phyloP scores from a whole-genome alignment of 2,797 vertebrate genomes.

The Enteromius viviparus region DNA sequence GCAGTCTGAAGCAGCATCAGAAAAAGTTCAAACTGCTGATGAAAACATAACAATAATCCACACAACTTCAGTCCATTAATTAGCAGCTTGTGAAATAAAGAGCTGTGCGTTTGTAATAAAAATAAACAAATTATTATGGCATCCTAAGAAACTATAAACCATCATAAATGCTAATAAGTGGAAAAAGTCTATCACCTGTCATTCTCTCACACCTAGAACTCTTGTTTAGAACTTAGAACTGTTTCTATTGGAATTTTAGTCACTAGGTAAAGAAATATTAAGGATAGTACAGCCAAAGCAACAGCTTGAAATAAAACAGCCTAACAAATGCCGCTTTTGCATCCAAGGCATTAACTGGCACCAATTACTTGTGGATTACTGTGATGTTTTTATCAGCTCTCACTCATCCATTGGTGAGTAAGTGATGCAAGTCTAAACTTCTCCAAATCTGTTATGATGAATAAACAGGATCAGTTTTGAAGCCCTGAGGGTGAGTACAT shows the following conservation, averaged over 20 bases:
- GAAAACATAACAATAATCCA: not conserved
- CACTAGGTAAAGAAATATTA: not conserved
- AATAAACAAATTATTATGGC: not conserved
- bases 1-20: not conserved
- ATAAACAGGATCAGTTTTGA: not conserved
- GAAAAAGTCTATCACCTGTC: not conserved
- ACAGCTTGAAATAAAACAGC: not conserved
- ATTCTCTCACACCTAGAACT: not conserved
- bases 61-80: not conserved
- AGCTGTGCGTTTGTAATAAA: too few species aligned
- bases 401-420: not conserved
- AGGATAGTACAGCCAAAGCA: not conserved
- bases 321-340: too few species aligned
- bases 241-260: not conserved
- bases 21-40: not conserved
- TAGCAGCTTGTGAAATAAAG: not conserved
- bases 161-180: not conserved
- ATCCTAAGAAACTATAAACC: not conserved
- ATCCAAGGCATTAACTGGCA: not conserved
- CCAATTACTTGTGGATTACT: not conserved
- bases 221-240: not conserved
- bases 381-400: not conserved
- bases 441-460: not conserved
- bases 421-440: not conserved
- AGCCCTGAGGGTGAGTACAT: not conserved